Evolutionary conservation across 2,888 invertebrate genomes (phyloP), one percentile per base, ranked within the genome.

Genomic region (Ophion slaviceki): DNA sequence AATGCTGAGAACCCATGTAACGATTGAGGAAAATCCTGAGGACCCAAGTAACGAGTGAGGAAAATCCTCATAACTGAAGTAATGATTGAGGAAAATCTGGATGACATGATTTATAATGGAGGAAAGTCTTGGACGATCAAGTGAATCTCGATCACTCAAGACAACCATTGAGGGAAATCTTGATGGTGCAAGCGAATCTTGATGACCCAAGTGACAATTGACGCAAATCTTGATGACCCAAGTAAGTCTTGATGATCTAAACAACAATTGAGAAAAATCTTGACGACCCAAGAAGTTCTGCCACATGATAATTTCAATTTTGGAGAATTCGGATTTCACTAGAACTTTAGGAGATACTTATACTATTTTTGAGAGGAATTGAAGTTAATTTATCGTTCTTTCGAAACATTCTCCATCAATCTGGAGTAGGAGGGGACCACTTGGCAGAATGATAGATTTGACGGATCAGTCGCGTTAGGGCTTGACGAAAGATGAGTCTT

Each of bases 401-500:
- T 53, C 45, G 20, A 2, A 5, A 28, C 28, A 28, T 17, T 2
- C 47, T 47, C 70, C 70, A 47, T 53, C 57, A 57, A 28, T 32
- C 71, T 28, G 11, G 24, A 20, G n/a, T 3, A 36, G 17, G 7
- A 36, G 32, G 3, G n/a, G 36, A 17, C n/a, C 57, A 2, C 36
- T 57, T 24, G 57, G 40, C 20, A 45, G 53, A 53, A 53, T 53
- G 53, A 53, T 53, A 53, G 53, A 62, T 45, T 61, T 74, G 17
- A 62, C 61, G 62, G 62, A 62, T 75, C 36, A 32, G 20, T 67
- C 77, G 20, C 24, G 20, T 78, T 70, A 28, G n/a, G n/a, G 45
- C 57, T 67, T 47, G 40, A n/a, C 40, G 45, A 61, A 70, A 70
- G 61, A 59, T 20, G 20, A 2, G 10, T 78, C 40, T 59, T 20